Evolutionary conservation across 2,113 vertebrate genomes (phyloP).

Genomic region (Prochilodus magdalenae): DNA sequence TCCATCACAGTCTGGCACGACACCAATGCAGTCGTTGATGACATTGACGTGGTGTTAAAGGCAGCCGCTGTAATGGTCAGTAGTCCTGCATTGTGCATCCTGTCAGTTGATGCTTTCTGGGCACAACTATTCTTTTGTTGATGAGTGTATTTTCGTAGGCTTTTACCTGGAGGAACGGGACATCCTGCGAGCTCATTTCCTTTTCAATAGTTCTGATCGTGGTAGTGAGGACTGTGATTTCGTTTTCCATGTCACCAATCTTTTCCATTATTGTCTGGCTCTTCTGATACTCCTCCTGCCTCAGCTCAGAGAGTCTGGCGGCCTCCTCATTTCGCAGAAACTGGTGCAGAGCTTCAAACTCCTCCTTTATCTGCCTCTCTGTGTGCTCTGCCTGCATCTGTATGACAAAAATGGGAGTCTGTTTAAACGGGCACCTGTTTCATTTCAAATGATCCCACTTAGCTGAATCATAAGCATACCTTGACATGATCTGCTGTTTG

Average conservation of each 20-base stretch:
- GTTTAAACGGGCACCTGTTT: neutral
- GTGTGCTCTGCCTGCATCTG: constrained; percentile 75
- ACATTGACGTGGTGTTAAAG: too few relatives aligned
- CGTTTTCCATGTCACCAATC: constrained; percentile 68
- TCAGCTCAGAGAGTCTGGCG: constrained; percentile 66
- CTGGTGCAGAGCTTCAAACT: constrained; percentile 73
- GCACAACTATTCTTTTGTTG: too few relatives aligned
- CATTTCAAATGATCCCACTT: neutral
- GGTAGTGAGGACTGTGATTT: constrained; percentile 70
- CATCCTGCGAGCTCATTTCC: constrained; percentile 72
- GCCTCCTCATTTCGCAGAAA: constrained; percentile 78
- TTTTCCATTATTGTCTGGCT: constrained; percentile 64
- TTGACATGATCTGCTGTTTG: constrained; percentile 74
- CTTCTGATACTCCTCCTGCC: constrained; percentile 72
- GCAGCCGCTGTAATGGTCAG: too few relatives aligned
- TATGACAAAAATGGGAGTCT: constrained; percentile 20
- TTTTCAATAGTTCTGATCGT: constrained; percentile 71
- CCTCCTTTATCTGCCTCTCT: constrained; percentile 74
- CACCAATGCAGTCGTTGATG: too few relatives aligned
- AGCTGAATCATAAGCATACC: constrained; percentile 60
- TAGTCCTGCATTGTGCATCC: too few relatives aligned
- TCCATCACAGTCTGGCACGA: too few relatives aligned
- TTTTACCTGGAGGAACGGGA: constrained; percentile 75
- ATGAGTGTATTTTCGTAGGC: too few relatives aligned
- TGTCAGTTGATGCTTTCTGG: too few relatives aligned